Percentiles rank a stretch among this genome's conserved stretches.
Conservation (phyloP, 1,140 invertebrate genomes). For the Elysia chlorotica region DNA sequence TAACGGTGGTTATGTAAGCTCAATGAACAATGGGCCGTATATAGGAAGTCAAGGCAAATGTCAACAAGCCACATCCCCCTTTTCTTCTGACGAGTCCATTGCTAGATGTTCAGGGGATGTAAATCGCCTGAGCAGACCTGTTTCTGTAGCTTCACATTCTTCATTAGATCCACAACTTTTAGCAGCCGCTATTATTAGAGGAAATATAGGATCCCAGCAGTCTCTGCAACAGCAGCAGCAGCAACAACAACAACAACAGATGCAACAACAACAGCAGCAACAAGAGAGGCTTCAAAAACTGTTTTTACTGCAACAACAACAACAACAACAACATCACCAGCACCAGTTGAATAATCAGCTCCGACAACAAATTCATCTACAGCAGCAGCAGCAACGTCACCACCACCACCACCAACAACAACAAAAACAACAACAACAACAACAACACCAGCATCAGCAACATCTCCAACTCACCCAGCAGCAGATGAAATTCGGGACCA, state of each 20-base stretch:
- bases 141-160: not conserved
- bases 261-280: constrained; percentile 10
- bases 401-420: constrained; percentile 2
- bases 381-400: constrained; percentile 8
- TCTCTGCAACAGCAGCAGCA: not conserved
- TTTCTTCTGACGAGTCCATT: too few relatives aligned
- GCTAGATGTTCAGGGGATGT: too few relatives aligned
- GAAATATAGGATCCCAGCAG: not conserved
- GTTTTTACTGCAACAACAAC: constrained; percentile 13
- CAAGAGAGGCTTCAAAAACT: constrained; percentile 21
- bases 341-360: constrained; percentile 20
- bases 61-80: too few relatives aligned
- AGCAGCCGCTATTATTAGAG: not conserved
- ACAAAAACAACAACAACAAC: not conserved
- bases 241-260: constrained; percentile 6
- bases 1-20: too few relatives aligned
- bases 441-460: too few relatives aligned
- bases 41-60: too few relatives aligned
- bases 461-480: too few relatives aligned
- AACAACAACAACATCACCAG: constrained; percentile 15
- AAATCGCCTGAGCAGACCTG: too few relatives aligned
- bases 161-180: not conserved
- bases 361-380: constrained; percentile 9
- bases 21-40: too few relatives aligned
- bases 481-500: too few relatives aligned